phyloP scores from a whole-genome alignment of 2,113 vertebrate species.

The Eurypyga helias region DNA sequence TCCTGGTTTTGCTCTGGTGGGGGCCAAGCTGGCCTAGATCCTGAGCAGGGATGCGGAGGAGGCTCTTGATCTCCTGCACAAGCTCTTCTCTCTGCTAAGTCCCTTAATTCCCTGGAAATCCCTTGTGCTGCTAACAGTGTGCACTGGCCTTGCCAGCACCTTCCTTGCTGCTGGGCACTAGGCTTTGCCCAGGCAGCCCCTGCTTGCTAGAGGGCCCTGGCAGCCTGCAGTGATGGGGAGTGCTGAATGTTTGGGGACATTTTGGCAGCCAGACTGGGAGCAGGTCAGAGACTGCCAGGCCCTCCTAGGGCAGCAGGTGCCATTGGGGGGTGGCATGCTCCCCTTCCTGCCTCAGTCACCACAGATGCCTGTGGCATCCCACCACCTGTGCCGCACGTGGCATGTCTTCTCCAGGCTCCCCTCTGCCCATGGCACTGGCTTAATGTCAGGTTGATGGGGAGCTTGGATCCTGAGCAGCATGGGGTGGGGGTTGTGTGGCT shows the following conservation, averaged over 20 bases:
- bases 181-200: background rate
- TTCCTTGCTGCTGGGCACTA: background rate
- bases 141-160: background rate
- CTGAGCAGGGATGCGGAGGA: background rate
- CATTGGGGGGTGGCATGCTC: rapidly evolving
- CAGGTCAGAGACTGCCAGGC: background rate
- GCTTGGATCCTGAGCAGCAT: background rate
- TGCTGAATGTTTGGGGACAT: background rate
- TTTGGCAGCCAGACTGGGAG: background rate
- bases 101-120: conserved; percentile 54
- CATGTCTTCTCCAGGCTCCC: background rate
- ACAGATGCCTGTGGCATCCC: rapidly evolving
- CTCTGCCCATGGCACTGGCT: background rate
- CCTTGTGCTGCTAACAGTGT: background rate
- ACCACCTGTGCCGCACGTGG: background rate
- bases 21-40: background rate
- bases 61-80: background rate
- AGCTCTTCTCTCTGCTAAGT: conserved; percentile 20
- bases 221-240: background rate
- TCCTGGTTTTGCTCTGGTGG: background rate
- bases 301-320: background rate
- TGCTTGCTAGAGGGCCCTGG: background rate
- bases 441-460: background rate
- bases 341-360: background rate
- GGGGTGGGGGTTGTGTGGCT: background rate